Base-by-base conservation (phyloP, 2,113 vertebrate species). In the Electrona antarctica region DNA sequence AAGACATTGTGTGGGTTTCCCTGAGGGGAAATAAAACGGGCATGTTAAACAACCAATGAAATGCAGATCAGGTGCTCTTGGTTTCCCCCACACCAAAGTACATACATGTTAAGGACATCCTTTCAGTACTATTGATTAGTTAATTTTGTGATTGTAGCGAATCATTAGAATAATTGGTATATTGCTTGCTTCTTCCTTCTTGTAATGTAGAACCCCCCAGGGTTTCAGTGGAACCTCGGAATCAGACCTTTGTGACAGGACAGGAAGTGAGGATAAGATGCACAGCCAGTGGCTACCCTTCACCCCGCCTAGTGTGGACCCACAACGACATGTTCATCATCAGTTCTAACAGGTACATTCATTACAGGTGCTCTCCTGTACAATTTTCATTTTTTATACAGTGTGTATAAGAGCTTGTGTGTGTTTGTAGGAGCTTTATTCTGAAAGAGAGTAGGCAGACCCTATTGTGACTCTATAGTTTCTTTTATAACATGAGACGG, bases 191-290 rank as follows among this genome's bases (percentile, higher is more conserved):
- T 45, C 15, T 14, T 2, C 59, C 6, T 9, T 60, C 13, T 70
- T 46, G 59, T 65, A 6, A 21, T 54, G 14, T 80, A 99, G 98
- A 97, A 74, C 85, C 86, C 1, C 97, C 98, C 1, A 91, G 80
- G 64, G 95, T 95, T 74, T 92, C 86, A 0, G 85, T 98, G n/a
- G 92, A 94, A 21, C 97, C 98, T 0, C 91, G 60, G 71, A 96
- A 97, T 81, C 95, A 97, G 80, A 96, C 95, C 33, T 99, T 98
- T 64, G 93, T 70, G 3, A 84, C 82, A 57, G 96, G 96, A 59
- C 94, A 94, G 46, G 94, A 98, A 67, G 93, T 96, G n/a, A 93
- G 93, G 78, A 95, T 99, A 83, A 92, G 91, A 54, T 99, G 98
- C 69, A 94, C 92, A 3, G 93, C 93, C 68, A 93, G 86, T 0